Evolutionary conservation across 2,797 vertebrate species (phyloP).

Genomic region (Enteromius trimaculatus): DNA sequence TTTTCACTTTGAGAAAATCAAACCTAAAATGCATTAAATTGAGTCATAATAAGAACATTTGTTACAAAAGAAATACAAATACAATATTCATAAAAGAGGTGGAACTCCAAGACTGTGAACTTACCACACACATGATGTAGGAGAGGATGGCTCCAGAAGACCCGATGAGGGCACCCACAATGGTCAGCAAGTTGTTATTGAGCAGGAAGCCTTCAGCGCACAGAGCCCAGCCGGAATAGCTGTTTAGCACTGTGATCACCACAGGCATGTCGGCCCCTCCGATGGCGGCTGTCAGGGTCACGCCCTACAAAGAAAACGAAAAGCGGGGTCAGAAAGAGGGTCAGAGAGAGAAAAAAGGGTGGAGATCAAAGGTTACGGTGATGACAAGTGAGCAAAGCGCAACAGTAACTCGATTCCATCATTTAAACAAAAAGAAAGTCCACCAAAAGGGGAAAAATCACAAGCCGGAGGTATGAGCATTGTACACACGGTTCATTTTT

Average conservation of each 20-base stretch:
- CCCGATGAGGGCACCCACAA: slow-evolving; percentile 78
- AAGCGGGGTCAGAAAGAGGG: slow-evolving; percentile 73
- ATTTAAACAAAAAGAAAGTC: slow-evolving; percentile 27
- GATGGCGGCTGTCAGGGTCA: slow-evolving; percentile 82
- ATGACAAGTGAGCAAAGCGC: slow-evolving; percentile 75
- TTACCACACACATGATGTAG: slow-evolving; percentile 81
- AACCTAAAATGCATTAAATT: too few relatives aligned
- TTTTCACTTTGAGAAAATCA: neutral
- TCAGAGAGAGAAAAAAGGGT: slow-evolving; percentile 66
- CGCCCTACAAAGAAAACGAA: slow-evolving; percentile 77
- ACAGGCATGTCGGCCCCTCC: slow-evolving; percentile 83
- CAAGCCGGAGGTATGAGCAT: slow-evolving; percentile 23
- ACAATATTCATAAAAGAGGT: neutral
- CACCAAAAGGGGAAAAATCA: slow-evolving; percentile 5
- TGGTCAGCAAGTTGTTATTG: slow-evolving; percentile 82
- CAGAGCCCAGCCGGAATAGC: slow-evolving; percentile 82
- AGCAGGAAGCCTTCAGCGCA: slow-evolving; percentile 82
- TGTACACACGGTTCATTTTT: neutral
- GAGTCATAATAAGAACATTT: too few relatives aligned
- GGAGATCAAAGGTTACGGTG: slow-evolving; percentile 66
- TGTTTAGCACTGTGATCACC: slow-evolving; percentile 82
- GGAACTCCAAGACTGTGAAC: slow-evolving; percentile 41
- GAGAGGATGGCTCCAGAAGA: slow-evolving; percentile 82
- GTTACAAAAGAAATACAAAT: neutral
- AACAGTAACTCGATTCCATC: slow-evolving; percentile 35